Evolutionary conservation across 2,888 invertebrate species (phyloP).

Genomic region (Chymomyza amoena): DNA sequence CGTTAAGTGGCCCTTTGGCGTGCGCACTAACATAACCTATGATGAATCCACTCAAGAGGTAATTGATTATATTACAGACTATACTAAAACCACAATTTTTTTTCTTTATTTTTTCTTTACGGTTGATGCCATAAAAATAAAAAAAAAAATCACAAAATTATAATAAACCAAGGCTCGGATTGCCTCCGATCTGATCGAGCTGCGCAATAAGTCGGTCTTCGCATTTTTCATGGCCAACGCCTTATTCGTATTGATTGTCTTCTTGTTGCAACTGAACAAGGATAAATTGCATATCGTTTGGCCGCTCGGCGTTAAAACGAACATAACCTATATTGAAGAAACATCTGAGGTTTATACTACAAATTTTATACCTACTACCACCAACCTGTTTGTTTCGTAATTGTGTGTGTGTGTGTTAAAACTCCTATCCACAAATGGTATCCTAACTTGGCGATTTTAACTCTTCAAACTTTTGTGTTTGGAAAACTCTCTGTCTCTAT

Average conservation of each 20-base stretch:
- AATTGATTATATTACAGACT: slow-evolving; percentile 79
- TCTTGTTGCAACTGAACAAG: slow-evolving; percentile 99
- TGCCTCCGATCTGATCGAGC: slow-evolving; percentile 93
- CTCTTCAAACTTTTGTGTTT: neutral
- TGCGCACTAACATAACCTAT: slow-evolving; percentile 95
- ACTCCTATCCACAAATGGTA: neutral
- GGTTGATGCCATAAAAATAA: slow-evolving; percentile 21
- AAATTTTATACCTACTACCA: slow-evolving; percentile 14
- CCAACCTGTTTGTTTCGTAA: slow-evolving; percentile 56
- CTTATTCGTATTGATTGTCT: slow-evolving; percentile 98
- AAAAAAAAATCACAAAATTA: slow-evolving; percentile 15
- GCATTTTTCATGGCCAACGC: slow-evolving; percentile 99
- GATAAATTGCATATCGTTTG: slow-evolving; percentile 98
- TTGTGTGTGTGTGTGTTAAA: slow-evolving; percentile 28
- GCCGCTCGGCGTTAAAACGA: slow-evolving; percentile 97
- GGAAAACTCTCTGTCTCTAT: neutral
- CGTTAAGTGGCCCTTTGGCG: slow-evolving; percentile 97
- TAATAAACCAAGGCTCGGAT: slow-evolving; percentile 85
- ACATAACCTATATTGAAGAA: slow-evolving; percentile 95
- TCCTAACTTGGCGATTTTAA: neutral
- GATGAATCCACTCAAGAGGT: slow-evolving; percentile 95
- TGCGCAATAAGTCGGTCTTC: slow-evolving; percentile 98
- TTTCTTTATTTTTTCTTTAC: slow-evolving; percentile 56
- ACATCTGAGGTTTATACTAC: slow-evolving; percentile 88
- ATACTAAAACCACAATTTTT: slow-evolving; percentile 77